Evolutionary conservation across 2,888 invertebrate genomes (phyloP), one percentile per base, ranked within the genome.

Genomic region (Protodeltote pygarga): DNA sequence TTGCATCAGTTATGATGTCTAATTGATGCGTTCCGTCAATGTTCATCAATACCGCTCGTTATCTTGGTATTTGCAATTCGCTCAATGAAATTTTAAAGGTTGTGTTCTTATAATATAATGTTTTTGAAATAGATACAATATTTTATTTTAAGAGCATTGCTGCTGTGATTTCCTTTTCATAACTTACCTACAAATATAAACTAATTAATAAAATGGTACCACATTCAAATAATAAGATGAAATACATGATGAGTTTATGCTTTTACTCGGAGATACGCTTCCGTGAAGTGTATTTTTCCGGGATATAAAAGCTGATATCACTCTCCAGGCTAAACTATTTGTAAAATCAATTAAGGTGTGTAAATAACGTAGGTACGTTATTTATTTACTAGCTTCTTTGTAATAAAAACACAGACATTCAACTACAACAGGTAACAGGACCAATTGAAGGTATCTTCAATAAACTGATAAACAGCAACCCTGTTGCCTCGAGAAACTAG

Each of bases 11-110:
- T 40, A 53, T 62, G 38, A 49, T 44, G 42, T 46, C 29, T 54
- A 65, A 62, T 62, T 60, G 54, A 42, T 60, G 32, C 48, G 27
- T 59, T 59, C 42, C 53, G 53, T 59, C 39, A 49, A 44, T 51
- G 23, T 17, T 57, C n/a, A n/a, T n/a, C 24, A 55, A 39, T 33
- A 47, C 38, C 23, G 46, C 14, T 45, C 10, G 21, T 27, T 6
- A 20, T 25, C 13, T 5, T 27, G 33, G 5, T 15, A 14, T 29
- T 2, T 19, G 10, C 35, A 19, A 31, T 42, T 20, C 1, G 8
- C 16, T 33, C 32, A 48, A 50, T 50, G 21, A 14, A 10, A n/a
- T 31, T 38, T 32, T 31, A 20, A 25, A 29, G 32, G 40, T 44
- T 23, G 6, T 4, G 21, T 5, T 5, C 21, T 2, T 11, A 4